Percentiles rank a stretch among this genome's conserved stretches.
These are phyloP conservation scores for Leucophenga montana DNA, from an alignment of 2,888 invertebrate species.

Conservation along the genomic window DNA sequence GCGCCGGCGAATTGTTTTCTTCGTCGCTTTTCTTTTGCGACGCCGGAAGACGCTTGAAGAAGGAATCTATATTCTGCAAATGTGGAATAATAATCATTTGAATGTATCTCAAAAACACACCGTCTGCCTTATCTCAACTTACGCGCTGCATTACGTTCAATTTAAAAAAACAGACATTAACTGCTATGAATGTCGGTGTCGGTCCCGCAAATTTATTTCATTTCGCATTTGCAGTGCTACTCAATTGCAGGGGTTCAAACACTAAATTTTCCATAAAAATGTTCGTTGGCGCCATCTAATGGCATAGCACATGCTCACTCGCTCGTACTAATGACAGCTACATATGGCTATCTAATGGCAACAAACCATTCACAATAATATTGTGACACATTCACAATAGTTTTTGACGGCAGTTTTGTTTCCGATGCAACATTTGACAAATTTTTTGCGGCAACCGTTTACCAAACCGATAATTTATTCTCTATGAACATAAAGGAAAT, in stretches of 20 bases:
- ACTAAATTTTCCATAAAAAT: no score
- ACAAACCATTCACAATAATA: no score
- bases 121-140: slow-evolving; percentile 34
- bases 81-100: neutral
- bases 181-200: slow-evolving; percentile 27
- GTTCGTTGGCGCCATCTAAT: no score
- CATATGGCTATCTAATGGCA: no score
- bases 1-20: slow-evolving; percentile 41
- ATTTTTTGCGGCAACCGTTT: no score
- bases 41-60: slow-evolving; percentile 52
- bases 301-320: no score
- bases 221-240: neutral
- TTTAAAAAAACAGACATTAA: slow-evolving; percentile 19
- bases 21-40: slow-evolving; percentile 39
- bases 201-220: neutral
- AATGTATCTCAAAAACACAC: neutral
- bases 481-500: no score
- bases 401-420: no score
- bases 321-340: no score
- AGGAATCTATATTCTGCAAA: slow-evolving; percentile 58
- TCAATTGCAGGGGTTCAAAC: slow-evolving; percentile 10
- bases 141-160: slow-evolving; percentile 61
- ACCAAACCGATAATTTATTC: no score
- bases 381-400: no score
- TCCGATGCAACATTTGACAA: no score